Evolutionary conservation across 2,113 vertebrate genomes (phyloP).

Genomic region (Cottus gobio): DNA sequence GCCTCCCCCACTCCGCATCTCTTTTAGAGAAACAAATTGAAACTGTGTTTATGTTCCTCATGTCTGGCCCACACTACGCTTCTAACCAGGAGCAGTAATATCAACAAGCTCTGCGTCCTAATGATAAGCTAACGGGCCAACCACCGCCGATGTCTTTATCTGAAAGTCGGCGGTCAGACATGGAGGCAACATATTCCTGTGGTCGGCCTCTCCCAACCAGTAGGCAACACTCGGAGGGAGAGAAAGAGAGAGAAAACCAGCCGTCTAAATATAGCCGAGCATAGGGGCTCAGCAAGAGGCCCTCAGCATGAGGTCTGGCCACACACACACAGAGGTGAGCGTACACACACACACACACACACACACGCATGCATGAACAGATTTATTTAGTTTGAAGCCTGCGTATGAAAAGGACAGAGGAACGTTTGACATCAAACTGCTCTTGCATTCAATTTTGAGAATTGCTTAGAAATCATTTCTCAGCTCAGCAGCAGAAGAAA

Average conservation of each 20-base stretch:
- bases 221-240: slow-evolving; percentile 57
- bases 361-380: background rate
- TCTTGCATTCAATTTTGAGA: background rate
- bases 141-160: slow-evolving; percentile 70
- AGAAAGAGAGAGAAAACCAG: slow-evolving; percentile 50
- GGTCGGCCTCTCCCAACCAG: slow-evolving; percentile 76
- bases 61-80: slow-evolving; percentile 5
- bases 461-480: background rate
- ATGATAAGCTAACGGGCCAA: slow-evolving; percentile 70
- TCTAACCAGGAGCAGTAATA: slow-evolving; percentile 34
- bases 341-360: slow-evolving; percentile 37
- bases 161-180: slow-evolving; percentile 74
- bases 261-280: slow-evolving; percentile 74
- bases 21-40: background rate
- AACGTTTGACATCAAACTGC: slow-evolving; percentile 29
- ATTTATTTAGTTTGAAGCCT: slow-evolving; percentile 39
- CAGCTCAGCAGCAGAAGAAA: background rate
- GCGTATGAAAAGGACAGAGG: slow-evolving; percentile 20
- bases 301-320: slow-evolving; percentile 62
- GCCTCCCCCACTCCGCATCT: background rate
- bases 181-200: slow-evolving; percentile 71
- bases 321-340: slow-evolving; percentile 62
- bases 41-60: slow-evolving; percentile 31
- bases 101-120: slow-evolving; percentile 38
- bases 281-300: slow-evolving; percentile 61